Conservation (phyloP, 2,888 invertebrate species). For the Diplolepis rosae region DNA sequence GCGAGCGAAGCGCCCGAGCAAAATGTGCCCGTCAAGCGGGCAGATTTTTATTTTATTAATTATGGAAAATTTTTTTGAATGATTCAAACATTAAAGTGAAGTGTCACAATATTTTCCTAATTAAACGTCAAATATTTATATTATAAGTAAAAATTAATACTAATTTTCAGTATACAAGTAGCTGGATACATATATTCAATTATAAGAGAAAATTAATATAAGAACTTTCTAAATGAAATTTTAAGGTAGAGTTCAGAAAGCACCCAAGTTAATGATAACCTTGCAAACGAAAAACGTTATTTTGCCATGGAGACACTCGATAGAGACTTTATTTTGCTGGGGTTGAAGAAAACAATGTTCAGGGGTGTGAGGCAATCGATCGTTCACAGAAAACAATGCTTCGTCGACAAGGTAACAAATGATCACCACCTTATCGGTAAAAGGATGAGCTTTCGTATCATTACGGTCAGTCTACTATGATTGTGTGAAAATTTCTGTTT, state of each 20-base stretch:
- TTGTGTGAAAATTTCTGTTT: conserved; percentile 1
- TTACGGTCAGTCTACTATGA: conserved; percentile 38
- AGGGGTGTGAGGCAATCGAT: conserved; percentile 64
- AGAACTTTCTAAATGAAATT: neutral
- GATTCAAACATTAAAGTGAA: too few relatives aligned
- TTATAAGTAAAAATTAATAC: too few relatives aligned
- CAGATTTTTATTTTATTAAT: too few relatives aligned
- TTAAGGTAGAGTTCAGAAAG: neutral
- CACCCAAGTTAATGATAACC: conserved; percentile 12
- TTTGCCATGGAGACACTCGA: conserved; percentile 3
- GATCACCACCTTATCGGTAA: conserved; percentile 67
- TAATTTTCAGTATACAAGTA: too few relatives aligned
- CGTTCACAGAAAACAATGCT: conserved; percentile 68
- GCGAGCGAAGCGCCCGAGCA: too few relatives aligned
- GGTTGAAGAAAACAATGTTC: conserved; percentile 66
- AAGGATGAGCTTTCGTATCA: conserved; percentile 43
- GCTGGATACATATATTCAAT: too few relatives aligned
- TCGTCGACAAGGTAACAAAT: conserved; percentile 69
- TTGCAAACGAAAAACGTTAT: neutral
- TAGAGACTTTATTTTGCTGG: conserved; percentile 16
- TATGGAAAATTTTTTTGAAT: too few relatives aligned
- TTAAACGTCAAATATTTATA: too few relatives aligned
- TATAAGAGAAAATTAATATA: neutral
- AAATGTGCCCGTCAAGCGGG: too few relatives aligned
- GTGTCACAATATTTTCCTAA: too few relatives aligned